Evolutionary conservation across 2,797 vertebrate genomes (phyloP), one percentile per base, ranked within the genome.

Genomic region (Lindbergichthys nudifrons): DNA sequence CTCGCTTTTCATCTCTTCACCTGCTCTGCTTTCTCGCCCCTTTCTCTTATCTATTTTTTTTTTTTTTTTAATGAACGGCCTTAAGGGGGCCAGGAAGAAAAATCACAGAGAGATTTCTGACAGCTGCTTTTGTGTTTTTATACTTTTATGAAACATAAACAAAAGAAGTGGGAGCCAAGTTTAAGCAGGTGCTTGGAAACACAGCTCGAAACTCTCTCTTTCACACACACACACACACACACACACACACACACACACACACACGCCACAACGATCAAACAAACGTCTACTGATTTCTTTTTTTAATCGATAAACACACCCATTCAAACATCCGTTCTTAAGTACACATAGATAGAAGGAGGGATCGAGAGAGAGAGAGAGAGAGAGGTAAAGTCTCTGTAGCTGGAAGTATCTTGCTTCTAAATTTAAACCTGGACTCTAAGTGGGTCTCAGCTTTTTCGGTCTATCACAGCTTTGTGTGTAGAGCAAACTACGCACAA

Each of bases 1-100:
- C 76, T 78, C 10, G 66, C 88, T 83, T 90, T 91, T 88, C 88
- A 91, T 92, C 89, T 90, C 73, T 77, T 79, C 72, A 82, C 79
- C 79, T 87, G 77, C 74, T 59, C 50, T 3, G 12, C 51, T 84
- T 71, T 86, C 61, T 70, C 65, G 42, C 48, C 36, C 11, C 57
- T 50, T 60, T 64, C 52, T 54, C 45, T 59, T 41, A 39, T 69
- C 32, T 36, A 7, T 70, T 18, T 77, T 51, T 73, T 53, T 65
- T 52, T 50, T 67, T 65, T 53, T 77, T 73, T 36, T 18, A 80
- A 84, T 81, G 67, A 86, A 80, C 50, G 58, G 88, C 88, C 85
- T 84, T 53, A 52, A 84, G 87, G 79, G 26, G 81, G 32, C 19
- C 19, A 1, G 42, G 8, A 11, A 54, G 56, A 82, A 65, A 86